phyloP scores from a whole-genome alignment of 2,797 vertebrate species.

The Gastrophryne carolinensis region DNA sequence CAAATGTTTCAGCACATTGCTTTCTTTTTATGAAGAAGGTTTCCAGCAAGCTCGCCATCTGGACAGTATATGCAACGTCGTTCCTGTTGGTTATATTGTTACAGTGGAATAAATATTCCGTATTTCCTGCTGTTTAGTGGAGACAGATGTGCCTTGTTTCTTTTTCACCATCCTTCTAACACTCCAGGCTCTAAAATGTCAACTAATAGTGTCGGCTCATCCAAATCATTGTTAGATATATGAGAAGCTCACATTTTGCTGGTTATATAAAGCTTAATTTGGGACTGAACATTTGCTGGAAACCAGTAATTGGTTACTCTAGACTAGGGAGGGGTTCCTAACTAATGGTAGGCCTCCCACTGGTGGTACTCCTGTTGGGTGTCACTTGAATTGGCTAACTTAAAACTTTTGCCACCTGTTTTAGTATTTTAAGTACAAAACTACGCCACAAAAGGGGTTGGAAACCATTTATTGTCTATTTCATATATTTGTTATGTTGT shows the following conservation, averaged over 20 bases:
- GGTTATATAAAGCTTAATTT: background rate
- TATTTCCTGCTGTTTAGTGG: slow-evolving; percentile 48
- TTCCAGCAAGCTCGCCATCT: slow-evolving; percentile 55
- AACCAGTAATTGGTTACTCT: background rate
- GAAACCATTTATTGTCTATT: no score
- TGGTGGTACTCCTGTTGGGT: no score
- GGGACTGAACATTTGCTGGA: background rate
- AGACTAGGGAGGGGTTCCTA: no score
- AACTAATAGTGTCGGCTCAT: slow-evolving; percentile 42
- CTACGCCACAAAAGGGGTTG: no score
- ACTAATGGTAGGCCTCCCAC: no score
- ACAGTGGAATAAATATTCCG: slow-evolving; percentile 52
- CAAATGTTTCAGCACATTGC: slow-evolving; percentile 46
- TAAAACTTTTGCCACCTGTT: no score
- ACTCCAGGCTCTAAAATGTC: slow-evolving; percentile 28
- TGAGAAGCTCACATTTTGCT: background rate
- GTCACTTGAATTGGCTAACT: no score
- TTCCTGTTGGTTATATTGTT: slow-evolving; percentile 51
- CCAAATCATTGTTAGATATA: slow-evolving; percentile 1
- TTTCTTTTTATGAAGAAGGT: slow-evolving; percentile 54
- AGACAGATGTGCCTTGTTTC: slow-evolving; percentile 50
- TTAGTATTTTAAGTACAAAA: no score
- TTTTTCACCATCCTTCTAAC: background rate
- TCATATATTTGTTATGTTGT: no score
- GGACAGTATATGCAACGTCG: slow-evolving; percentile 55